These are phyloP conservation scores for Podotricha telesiphe DNA, from an alignment of 2,888 invertebrate species.

Conservation along the genomic window DNA sequence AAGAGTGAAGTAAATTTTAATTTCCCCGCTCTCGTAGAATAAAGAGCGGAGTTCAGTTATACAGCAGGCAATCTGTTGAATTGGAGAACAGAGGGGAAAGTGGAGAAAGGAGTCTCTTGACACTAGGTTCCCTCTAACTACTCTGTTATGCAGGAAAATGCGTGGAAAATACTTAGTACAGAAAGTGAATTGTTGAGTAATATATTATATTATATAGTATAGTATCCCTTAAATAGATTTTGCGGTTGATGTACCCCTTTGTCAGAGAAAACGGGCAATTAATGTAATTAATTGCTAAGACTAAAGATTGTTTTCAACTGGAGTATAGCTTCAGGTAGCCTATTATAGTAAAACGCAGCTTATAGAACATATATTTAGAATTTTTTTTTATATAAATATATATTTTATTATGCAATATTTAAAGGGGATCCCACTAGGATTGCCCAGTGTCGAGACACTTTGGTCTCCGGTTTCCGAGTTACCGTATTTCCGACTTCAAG, in stretches of 20 bases:
- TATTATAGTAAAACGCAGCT: neutral
- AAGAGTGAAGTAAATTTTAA: too few relatives aligned
- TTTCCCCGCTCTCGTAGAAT: too few relatives aligned
- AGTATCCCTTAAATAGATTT: slow-evolving; percentile 46
- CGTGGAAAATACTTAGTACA: neutral
- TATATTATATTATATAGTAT: too few relatives aligned
- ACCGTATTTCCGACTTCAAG: too few relatives aligned
- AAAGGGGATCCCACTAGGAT: too few relatives aligned
- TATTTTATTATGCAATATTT: neutral
- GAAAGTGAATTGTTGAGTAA: slow-evolving; percentile 31
- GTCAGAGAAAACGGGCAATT: slow-evolving; percentile 44
- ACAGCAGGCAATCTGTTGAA: too few relatives aligned
- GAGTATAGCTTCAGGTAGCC: slow-evolving; percentile 13
- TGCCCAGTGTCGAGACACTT: too few relatives aligned
- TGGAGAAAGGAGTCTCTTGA: too few relatives aligned
- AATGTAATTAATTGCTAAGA: slow-evolving; percentile 42
- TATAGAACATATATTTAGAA: neutral
- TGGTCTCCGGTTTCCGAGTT: too few relatives aligned
- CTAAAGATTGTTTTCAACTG: neutral
- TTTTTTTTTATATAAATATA: neutral
- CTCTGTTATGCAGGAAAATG: neutral
- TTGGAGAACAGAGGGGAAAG: too few relatives aligned
- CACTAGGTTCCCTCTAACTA: too few relatives aligned
- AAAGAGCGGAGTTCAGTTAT: too few relatives aligned
- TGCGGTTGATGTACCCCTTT: slow-evolving; percentile 46